A percentile compares a stretch with the other conserved stretches of the same genome.
Conservation (phyloP, 2,888 invertebrate genomes). For the Hyposoter didymator region DNA sequence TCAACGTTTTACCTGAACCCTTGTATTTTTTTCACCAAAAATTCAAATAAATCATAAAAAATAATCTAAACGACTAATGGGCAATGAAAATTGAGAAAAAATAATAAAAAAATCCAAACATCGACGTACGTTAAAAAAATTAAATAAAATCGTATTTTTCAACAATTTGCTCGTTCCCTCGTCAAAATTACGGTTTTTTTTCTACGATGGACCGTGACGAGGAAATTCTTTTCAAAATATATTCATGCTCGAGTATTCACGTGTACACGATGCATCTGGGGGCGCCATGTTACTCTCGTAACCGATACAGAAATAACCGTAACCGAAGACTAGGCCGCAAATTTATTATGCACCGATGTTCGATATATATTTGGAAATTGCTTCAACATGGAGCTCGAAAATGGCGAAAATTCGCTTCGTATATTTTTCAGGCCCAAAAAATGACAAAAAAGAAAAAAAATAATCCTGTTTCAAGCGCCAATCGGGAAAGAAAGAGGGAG, state of each 20-base stretch:
- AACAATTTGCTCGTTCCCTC: too few relatives aligned
- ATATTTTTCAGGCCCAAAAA: not conserved
- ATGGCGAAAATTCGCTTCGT: not conserved
- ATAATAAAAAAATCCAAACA: not conserved
- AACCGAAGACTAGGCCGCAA: constrained; percentile 35
- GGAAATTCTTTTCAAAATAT: not conserved
- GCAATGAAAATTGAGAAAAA: not conserved
- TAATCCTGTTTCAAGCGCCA: not conserved
- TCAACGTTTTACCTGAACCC: not conserved
- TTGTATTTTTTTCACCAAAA: not conserved
- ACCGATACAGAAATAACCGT: constrained; percentile 62
- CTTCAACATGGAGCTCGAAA: not conserved
- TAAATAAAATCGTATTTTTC: too few relatives aligned
- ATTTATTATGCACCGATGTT: constrained; percentile 44
- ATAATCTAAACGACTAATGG: not conserved
- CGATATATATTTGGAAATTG: constrained; percentile 13
- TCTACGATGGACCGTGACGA: constrained; percentile 10
- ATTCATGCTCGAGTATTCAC: not conserved
- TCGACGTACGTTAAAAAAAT: not conserved
- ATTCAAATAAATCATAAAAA: not conserved
- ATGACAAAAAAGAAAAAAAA: not conserved
- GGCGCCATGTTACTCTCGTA: constrained; percentile 29
- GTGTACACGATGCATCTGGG: constrained; percentile 24
- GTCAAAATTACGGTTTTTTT: too few relatives aligned
- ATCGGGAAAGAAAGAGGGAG: not conserved